These are phyloP conservation scores for Tribolium freemani DNA, from an alignment of 2,888 invertebrate genomes.

Conservation along the genomic window DNA sequence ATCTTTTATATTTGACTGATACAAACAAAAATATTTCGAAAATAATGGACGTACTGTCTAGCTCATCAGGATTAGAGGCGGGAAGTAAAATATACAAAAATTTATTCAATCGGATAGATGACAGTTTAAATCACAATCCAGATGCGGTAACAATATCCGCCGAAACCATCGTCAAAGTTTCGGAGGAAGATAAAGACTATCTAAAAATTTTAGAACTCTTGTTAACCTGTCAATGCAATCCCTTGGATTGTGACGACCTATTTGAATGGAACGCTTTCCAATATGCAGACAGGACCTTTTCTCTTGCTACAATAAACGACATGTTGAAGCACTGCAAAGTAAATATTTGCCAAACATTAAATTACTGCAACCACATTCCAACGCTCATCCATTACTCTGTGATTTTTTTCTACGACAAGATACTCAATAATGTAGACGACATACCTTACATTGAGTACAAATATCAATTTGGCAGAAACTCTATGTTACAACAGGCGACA, in stretches of 20 bases:
- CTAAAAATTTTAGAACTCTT: background rate
- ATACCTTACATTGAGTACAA: slow-evolving; percentile 3
- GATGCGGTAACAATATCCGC: background rate
- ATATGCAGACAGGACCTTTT: slow-evolving; percentile 8
- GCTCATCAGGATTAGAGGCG: too few species aligned
- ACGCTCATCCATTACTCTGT: background rate
- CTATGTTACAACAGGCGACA: background rate
- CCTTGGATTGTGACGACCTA: background rate
- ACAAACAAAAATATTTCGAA: too few species aligned
- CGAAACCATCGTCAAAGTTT: background rate
- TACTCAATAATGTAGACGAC: background rate
- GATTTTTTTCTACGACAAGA: background rate
- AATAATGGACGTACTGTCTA: too few species aligned
- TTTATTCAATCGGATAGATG: too few species aligned
- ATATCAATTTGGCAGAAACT: background rate
- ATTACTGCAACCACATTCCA: background rate
- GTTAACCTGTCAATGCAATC: background rate
- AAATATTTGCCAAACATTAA: background rate
- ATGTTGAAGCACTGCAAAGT: background rate
- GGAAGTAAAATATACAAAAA: too few species aligned
- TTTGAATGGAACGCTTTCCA: background rate
- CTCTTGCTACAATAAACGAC: background rate
- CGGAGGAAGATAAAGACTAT: background rate
- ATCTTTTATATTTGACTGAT: too few species aligned
- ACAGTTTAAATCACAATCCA: background rate